Evolutionary conservation across 1,140 invertebrate genomes (phyloP).

Genomic region (Zaprionus davidi): DNA sequence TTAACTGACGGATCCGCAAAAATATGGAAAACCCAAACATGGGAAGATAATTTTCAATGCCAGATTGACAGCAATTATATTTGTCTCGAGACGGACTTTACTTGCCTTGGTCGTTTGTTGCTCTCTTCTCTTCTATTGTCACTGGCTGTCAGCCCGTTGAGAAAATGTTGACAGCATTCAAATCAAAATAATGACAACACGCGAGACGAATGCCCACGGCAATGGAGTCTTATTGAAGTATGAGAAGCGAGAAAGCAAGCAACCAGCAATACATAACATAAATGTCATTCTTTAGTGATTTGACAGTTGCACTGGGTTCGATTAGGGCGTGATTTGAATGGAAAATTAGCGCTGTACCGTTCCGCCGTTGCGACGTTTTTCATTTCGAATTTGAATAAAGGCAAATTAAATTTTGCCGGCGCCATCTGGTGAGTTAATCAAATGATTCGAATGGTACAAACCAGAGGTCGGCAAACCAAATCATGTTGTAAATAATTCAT

Average conservation of each 20-base stretch:
- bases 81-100: conserved; percentile 6
- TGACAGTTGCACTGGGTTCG: conserved; percentile 62
- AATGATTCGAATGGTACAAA: neutral
- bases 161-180: conserved; percentile 79
- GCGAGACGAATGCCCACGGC: conserved; percentile 31
- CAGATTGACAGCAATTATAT: conserved; percentile 74
- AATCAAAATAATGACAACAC: conserved; percentile 64
- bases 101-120: neutral
- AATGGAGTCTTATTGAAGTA: conserved; percentile 6
- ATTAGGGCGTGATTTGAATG: conserved; percentile 72
- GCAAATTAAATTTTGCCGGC: conserved; percentile 61
- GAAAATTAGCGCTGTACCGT: conserved; percentile 60
- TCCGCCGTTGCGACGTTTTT: conserved; percentile 16
- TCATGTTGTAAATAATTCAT: too few relatives aligned
- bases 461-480: too few relatives aligned
- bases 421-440: conserved; percentile 22
- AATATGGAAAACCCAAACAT: conserved; percentile 30
- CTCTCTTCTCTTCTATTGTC: conserved; percentile 6
- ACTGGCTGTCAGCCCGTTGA: conserved; percentile 53
- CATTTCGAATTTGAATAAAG: conserved; percentile 16
- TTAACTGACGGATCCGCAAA: conserved; percentile 25
- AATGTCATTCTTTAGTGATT: conserved; percentile 75
- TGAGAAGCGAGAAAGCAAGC: neutral
- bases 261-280: conserved; percentile 58
- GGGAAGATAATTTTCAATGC: conserved; percentile 56